phyloP scores from a whole-genome alignment of 2,888 invertebrate genomes.

The Synergus itoensis region DNA sequence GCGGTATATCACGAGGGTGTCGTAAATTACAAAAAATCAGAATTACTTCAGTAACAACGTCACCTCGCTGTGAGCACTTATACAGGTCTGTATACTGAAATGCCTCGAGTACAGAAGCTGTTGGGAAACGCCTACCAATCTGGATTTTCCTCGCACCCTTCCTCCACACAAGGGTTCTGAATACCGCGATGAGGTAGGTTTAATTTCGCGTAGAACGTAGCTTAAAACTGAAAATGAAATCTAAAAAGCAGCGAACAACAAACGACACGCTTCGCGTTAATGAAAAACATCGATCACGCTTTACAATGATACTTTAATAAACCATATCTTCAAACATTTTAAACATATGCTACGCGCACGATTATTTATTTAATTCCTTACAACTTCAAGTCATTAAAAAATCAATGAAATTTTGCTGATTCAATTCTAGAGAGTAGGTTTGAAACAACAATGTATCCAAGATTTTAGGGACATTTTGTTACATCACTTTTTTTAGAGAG shows the following conservation, averaged over 20 bases:
- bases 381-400: no score
- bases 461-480: no score
- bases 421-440: no score
- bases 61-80: constrained; percentile 11
- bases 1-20: constrained; percentile 26
- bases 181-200: constrained; percentile 54
- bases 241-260: constrained; percentile 54
- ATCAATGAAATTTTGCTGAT: no score
- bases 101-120: constrained; percentile 31
- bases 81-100: constrained; percentile 38
- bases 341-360: no score
- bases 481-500: no score
- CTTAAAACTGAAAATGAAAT: constrained; percentile 69
- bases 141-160: constrained; percentile 57
- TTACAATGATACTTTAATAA: constrained; percentile 44
- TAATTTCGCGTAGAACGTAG: constrained; percentile 60
- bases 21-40: constrained; percentile 52
- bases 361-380: no score
- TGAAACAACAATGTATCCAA: no score
- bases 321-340: background rate
- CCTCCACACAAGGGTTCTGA: constrained; percentile 45
- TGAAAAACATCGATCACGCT: constrained; percentile 55
- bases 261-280: constrained; percentile 56
- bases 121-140: constrained; percentile 75
- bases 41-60: constrained; percentile 42